These are phyloP conservation scores for Oreortyx pictus DNA, from an alignment of 2,797 vertebrate species.

Conservation along the genomic window DNA sequence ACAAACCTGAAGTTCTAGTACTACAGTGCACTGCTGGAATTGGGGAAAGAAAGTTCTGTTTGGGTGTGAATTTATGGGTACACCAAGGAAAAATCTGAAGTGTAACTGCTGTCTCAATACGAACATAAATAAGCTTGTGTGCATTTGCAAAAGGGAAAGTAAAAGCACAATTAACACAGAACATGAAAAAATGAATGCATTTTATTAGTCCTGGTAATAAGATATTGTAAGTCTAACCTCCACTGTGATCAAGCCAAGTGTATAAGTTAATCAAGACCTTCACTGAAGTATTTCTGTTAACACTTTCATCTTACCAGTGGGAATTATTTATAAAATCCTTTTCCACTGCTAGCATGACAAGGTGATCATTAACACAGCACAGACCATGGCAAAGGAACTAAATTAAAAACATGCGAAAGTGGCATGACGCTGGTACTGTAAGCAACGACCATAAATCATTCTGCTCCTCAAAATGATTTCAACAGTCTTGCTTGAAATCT, in stretches of 20 bases:
- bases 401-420: slow-evolving; percentile 32
- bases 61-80: slow-evolving; percentile 9
- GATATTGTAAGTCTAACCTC: slow-evolving; percentile 36
- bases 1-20: not conserved
- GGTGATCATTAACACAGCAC: slow-evolving; percentile 59
- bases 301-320: slow-evolving; percentile 59
- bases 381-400: slow-evolving; percentile 23
- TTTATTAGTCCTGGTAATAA: slow-evolving; percentile 45
- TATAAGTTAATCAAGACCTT: slow-evolving; percentile 54
- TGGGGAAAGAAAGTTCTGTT: slow-evolving; percentile 13
- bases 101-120: slow-evolving; percentile 13
- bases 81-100: slow-evolving; percentile 9
- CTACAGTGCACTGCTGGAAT: not conserved
- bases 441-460: slow-evolving; percentile 73
- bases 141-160: slow-evolving; percentile 17
- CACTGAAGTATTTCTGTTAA: slow-evolving; percentile 65
- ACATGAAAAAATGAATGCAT: slow-evolving; percentile 40
- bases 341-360: slow-evolving; percentile 52
- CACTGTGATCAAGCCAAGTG: slow-evolving; percentile 27
- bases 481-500: slow-evolving; percentile 53
- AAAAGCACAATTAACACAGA: slow-evolving; percentile 50
- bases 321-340: slow-evolving; percentile 68
- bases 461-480: slow-evolving; percentile 53
- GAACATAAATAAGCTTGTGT: not conserved
- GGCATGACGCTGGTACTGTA: slow-evolving; percentile 31